These are phyloP conservation scores for Campoletis sonorensis DNA, from an alignment of 1,140 invertebrate species.

Conservation along the genomic window DNA sequence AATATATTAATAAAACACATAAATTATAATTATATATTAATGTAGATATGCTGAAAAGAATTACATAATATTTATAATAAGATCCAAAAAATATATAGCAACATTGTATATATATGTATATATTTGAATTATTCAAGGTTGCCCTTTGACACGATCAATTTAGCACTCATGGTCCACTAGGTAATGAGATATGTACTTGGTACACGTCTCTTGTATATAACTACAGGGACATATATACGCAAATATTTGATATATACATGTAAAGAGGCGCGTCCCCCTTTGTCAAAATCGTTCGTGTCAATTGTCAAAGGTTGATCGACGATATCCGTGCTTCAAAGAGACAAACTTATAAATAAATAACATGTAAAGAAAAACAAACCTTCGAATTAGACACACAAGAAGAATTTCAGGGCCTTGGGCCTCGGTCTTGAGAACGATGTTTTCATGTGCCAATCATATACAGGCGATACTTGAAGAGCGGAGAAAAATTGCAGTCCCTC, in stretches of 20 bases:
- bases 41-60: not conserved
- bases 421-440: not conserved
- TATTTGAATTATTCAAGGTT: slow-evolving; percentile 24
- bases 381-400: not conserved
- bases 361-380: not conserved
- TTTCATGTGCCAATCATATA: not conserved
- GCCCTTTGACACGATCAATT: slow-evolving; percentile 40
- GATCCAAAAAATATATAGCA: not conserved
- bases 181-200: slow-evolving; percentile 13
- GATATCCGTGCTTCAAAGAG: slow-evolving; percentile 39
- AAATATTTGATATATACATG: not conserved
- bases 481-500: not conserved
- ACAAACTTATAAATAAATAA: not conserved
- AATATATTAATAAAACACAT: no score
- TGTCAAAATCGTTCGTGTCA: slow-evolving; percentile 54
- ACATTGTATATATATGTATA: no score
- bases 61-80: not conserved
- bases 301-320: slow-evolving; percentile 56
- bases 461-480: not conserved
- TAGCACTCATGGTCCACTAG: slow-evolving; percentile 19
- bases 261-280: slow-evolving; percentile 43
- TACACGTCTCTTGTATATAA: not conserved
- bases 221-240: not conserved
- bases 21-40: not conserved
- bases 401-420: not conserved